Evolutionary conservation across 2,797 vertebrate genomes (phyloP).

Genomic region (Antennarius maculatus): DNA sequence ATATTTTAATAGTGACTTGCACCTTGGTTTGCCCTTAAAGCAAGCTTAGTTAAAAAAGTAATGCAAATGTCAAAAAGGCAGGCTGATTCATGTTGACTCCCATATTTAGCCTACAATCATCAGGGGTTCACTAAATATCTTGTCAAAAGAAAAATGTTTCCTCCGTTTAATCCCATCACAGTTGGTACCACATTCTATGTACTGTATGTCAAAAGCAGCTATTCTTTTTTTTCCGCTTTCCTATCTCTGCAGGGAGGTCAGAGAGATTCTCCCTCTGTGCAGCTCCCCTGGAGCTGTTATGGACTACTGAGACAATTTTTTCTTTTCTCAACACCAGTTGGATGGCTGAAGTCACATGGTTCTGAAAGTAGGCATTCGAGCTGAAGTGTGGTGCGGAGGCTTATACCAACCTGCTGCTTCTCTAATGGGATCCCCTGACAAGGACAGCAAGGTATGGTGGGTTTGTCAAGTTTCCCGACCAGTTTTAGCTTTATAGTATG

Average conservation of each 20-base stretch:
- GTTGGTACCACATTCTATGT: background rate
- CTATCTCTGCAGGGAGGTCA: constrained; percentile 2
- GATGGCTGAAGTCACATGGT: constrained; percentile 23
- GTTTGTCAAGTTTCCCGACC: constrained; percentile 46
- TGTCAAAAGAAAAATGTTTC: constrained; percentile 6
- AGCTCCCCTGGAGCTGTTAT: background rate
- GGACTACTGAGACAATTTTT: background rate
- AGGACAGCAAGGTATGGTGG: constrained; percentile 34
- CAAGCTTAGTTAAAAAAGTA: constrained; percentile 20
- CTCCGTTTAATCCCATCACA: constrained; percentile 5
- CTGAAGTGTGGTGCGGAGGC: constrained; percentile 37
- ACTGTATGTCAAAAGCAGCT: background rate
- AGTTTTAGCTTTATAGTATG: constrained; percentile 39
- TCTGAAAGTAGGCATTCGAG: constrained; percentile 18
- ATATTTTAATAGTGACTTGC: constrained; percentile 39
- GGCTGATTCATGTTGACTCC: constrained; percentile 12
- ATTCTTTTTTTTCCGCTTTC: background rate
- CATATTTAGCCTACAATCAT: constrained; percentile 2
- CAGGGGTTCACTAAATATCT: constrained; percentile 4
- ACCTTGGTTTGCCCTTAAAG: constrained; percentile 41
- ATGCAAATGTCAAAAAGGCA: constrained; percentile 26
- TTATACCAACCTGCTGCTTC: constrained; percentile 44
- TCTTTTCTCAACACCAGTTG: constrained; percentile 18
- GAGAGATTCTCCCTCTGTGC: background rate
- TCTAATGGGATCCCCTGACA: constrained; percentile 52